Conservation (phyloP, 1,140 invertebrate species). For the Varroa destructor region DNA sequence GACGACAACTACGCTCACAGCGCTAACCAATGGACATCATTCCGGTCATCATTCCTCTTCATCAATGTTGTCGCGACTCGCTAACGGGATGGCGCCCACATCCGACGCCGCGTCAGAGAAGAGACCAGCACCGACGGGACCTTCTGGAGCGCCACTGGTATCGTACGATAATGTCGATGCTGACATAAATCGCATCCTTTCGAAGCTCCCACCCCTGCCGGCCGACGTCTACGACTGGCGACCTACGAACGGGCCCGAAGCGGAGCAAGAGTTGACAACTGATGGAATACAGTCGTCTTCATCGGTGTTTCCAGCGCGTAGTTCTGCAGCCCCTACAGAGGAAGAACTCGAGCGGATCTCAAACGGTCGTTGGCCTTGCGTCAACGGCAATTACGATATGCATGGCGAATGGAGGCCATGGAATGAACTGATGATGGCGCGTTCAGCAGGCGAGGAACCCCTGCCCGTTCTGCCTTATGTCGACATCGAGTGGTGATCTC, state of each 20-base stretch:
- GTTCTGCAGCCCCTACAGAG: slow-evolving; percentile 32
- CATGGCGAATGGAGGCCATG: slow-evolving; percentile 58
- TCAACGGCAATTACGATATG: slow-evolving; percentile 51
- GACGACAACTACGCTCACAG: slow-evolving; percentile 33
- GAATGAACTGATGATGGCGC: slow-evolving; percentile 58
- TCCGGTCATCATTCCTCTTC: too few species aligned
- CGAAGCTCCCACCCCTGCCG: slow-evolving; percentile 23
- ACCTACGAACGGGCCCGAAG: slow-evolving; percentile 26
- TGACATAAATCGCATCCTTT: slow-evolving; percentile 37
- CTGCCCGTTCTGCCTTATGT: slow-evolving; percentile 81
- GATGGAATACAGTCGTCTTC: slow-evolving; percentile 1
- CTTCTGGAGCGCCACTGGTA: slow-evolving; percentile 31
- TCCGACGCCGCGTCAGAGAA: background rate
- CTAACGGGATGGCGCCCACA: background rate
- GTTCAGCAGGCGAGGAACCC: slow-evolving; percentile 54
- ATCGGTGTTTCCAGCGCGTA: slow-evolving; percentile 32
- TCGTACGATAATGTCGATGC: slow-evolving; percentile 24
- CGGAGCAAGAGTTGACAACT: slow-evolving; percentile 29
- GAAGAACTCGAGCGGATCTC: slow-evolving; percentile 35
- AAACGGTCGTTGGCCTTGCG: slow-evolving; percentile 42
- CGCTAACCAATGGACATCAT: slow-evolving; percentile 17
- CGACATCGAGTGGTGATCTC: slow-evolving; percentile 56
- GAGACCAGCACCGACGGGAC: slow-evolving; percentile 12
- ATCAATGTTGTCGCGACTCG: too few species aligned
- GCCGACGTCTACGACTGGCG: background rate